A percentile compares a stretch with the other conserved stretches of the same genome.
Conservation (phyloP, 2,888 invertebrate genomes). For the Heliconius charithonia region DNA sequence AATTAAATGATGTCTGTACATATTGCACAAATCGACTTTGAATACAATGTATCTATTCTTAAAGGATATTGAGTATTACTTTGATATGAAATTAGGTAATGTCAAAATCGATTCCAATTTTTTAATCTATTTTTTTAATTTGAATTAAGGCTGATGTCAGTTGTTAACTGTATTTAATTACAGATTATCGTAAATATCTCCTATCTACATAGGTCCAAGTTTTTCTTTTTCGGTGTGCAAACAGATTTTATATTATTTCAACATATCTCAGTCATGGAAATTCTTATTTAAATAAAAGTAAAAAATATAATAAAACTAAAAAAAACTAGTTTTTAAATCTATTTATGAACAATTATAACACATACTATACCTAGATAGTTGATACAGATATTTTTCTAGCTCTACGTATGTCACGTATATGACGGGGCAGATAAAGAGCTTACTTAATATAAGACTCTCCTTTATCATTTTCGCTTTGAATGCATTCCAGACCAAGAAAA, state of each 20-base stretch:
- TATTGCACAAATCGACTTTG: slow-evolving; percentile 11
- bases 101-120: not conserved
- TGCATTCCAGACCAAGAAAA: no score
- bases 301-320: not conserved
- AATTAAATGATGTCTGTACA: slow-evolving; percentile 20
- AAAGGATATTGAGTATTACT: not conserved
- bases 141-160: not conserved
- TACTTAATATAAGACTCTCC: no score
- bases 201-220: not conserved
- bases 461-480: no score
- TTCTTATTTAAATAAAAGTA: not conserved
- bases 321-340: no score
- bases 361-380: no score
- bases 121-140: not conserved
- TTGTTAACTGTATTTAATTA: not conserved
- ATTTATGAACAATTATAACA: no score
- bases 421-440: no score
- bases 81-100: not conserved
- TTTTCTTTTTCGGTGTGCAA: not conserved
- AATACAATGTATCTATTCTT: slow-evolving; percentile 5
- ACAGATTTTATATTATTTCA: not conserved
- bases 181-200: not conserved
- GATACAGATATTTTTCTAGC: no score
- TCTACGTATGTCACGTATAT: no score
- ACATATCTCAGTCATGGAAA: not conserved